Evolutionary conservation across 2,888 invertebrate genomes (phyloP), one percentile per base, ranked within the genome.

Genomic region (Pseudococcus jackbeardsleyi): DNA sequence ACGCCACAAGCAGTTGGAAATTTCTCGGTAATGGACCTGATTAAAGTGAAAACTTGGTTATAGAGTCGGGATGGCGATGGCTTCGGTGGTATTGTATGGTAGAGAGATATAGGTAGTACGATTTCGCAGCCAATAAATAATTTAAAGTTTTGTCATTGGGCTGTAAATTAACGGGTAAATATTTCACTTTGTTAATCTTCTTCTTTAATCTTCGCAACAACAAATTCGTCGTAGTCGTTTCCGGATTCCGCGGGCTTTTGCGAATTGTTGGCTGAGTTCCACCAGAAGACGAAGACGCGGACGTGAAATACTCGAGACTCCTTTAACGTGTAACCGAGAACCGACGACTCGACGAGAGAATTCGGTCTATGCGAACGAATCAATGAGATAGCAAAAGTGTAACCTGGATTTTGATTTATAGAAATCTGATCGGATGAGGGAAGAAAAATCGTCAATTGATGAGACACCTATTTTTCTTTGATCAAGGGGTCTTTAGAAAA

Each of bases 81-180:
- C 26, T 33, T 33, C 26, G 26, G 26, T 33, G 26, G 26, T 33
- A 33, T 33, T 33, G 26, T 33, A 33, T 33, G 26, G 26, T 3
- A 33, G 26, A 33, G 59, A 6, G n/a, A 12, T 72, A 22, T 72
- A 6, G 68, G 33, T 12, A 2, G 12, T 72, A 72, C 68, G 33
- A 72, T 72, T 22, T 72, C 26, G 68, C 59, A 59, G 59, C 59
- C 59, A 59, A 59, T 59, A 72, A 72, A 72, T 72, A 72, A 72
- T 72, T 33, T 33, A 72, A 72, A 72, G 17, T 72, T 72, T 72
- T 72, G 68, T 72, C 68, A 72, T 72, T 33, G 68, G 22, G 68
- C 68, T 72, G 68, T 72, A 72, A 72, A 72, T 72, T 72, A 72
- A 72, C 68, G 26, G 33, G 68, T 72, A 72, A 72, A 72, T 72